Evolutionary conservation across 30 jellyfish, hydroid and myxozoan genomes (phyloP), one percentile per base, ranked within the genome.

Genomic region (Kudoa iwatai): DNA sequence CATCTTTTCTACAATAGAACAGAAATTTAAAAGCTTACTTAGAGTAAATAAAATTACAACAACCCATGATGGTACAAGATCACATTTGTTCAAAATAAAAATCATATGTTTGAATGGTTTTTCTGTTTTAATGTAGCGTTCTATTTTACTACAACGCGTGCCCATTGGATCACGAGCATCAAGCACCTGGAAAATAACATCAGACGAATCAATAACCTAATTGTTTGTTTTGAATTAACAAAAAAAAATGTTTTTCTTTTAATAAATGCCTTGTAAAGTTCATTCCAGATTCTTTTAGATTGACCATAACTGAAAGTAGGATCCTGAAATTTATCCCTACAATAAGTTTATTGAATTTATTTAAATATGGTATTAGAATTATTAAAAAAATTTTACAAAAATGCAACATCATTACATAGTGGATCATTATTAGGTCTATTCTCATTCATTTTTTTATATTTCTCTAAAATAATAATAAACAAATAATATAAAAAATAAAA

Each of bases 131-230:
- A 77, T 23, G 24, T 53, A 77, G 19, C 43, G 52, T 50, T 77
- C 96, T 20, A 77, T 77, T 40, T 77, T 88, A 19, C 39, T 62
- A 30, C 88, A 77, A 12, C 96, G 57, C 10, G 96, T 77, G 17
- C 96, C 96, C 82, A 45, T 55, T 2, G 96, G 96, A 58, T 77
- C 96, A 12, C 96, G 60, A 19, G 96, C 96, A 63, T 77, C 96
- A 21, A 77, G 56, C 2, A 71, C 93, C 87, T 71, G 93, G 15
- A 71, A 59, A 21, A 71, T 64, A 24, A 71, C 93, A 62, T 71
- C 93, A 2, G 93, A 71, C 1, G 93, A 65, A 43, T 71, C 93
- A 17, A 71, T 55, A 13, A 71, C 93, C 93, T 71, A 23, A 24
- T 49, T 12, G 3, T 12, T 13, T 12, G 13, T 21, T n/a, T n/a